Evolutionary conservation across 1,140 invertebrate genomes (phyloP).

Genomic region (Galleria mellonella): DNA sequence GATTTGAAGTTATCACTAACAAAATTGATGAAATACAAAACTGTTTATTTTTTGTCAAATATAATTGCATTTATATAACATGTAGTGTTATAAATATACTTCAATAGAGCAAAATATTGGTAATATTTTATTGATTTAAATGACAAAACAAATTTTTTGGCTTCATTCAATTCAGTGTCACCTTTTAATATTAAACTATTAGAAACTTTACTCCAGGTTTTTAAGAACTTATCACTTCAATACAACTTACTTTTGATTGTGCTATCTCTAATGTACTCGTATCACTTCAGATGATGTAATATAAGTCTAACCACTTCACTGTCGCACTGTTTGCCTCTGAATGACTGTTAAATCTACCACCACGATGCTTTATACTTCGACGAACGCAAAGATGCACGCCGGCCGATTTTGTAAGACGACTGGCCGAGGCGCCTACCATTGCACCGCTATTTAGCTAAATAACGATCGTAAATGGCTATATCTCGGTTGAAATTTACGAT

Average conservation of each 20-base stretch:
- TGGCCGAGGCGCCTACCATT: conserved; percentile 48
- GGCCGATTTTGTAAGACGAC: conserved; percentile 67
- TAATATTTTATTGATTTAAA: too few relatives aligned
- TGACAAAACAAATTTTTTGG: too few relatives aligned
- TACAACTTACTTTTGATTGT: conserved; percentile 51
- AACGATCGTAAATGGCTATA: background rate
- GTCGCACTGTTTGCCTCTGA: conserved; percentile 59
- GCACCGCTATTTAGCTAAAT: background rate
- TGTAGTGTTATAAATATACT: too few relatives aligned
- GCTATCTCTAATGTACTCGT: conserved; percentile 29
- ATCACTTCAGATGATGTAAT: background rate
- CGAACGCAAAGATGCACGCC: conserved; percentile 61
- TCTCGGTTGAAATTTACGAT: conserved; percentile 7
- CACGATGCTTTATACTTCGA: conserved; percentile 66
- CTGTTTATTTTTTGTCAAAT: too few relatives aligned
- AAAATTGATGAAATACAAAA: too few relatives aligned
- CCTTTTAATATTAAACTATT: background rate
- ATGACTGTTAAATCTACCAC: conserved; percentile 59
- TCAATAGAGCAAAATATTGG: too few relatives aligned
- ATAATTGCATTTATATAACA: too few relatives aligned
- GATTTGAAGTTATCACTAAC: too few relatives aligned
- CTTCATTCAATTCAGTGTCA: background rate
- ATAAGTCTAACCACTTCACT: conserved; percentile 44
- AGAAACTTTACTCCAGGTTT: too few relatives aligned
- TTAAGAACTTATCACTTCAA: conserved; percentile 12